A percentile compares a stretch with the other conserved stretches of the same genome.
These are phyloP conservation scores for Malurus leucopterus DNA, from an alignment of 2,797 vertebrate genomes.

Conservation along the genomic window DNA sequence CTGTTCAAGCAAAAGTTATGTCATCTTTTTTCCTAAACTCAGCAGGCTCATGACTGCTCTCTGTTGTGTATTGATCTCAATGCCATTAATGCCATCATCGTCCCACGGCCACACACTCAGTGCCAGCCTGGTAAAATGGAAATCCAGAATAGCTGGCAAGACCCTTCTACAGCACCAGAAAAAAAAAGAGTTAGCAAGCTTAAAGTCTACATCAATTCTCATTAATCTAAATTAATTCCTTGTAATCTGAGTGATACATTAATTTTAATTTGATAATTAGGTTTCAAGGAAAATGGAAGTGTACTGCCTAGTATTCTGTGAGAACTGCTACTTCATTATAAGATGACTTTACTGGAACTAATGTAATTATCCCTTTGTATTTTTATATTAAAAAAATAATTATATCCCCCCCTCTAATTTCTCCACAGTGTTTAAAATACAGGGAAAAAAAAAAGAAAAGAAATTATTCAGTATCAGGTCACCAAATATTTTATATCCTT, in stretches of 20 bases:
- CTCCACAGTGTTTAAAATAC: background rate
- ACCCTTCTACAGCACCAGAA: background rate
- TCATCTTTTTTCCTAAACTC: background rate
- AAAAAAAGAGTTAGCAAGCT: background rate
- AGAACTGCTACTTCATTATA: background rate
- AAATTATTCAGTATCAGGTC: background rate
- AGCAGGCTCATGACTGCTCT: background rate
- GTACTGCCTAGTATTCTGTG: background rate
- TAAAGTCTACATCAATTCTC: background rate
- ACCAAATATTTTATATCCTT: background rate
- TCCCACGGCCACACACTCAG: background rate
- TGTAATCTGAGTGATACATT: background rate
- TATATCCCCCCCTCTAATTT: background rate
- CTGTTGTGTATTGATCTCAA: background rate
- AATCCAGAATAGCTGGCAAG: background rate
- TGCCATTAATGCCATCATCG: background rate
- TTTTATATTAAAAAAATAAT: background rate
- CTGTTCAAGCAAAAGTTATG: background rate
- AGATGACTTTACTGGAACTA: background rate
- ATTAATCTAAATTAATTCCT: background rate
- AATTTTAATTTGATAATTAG: background rate
- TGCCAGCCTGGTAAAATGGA: background rate
- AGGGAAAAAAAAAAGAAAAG: background rate
- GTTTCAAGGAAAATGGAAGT: background rate
- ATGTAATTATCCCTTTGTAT: background rate